Conservation (phyloP, 2,888 invertebrate species). For the Drosophila vallismaia region DNA sequence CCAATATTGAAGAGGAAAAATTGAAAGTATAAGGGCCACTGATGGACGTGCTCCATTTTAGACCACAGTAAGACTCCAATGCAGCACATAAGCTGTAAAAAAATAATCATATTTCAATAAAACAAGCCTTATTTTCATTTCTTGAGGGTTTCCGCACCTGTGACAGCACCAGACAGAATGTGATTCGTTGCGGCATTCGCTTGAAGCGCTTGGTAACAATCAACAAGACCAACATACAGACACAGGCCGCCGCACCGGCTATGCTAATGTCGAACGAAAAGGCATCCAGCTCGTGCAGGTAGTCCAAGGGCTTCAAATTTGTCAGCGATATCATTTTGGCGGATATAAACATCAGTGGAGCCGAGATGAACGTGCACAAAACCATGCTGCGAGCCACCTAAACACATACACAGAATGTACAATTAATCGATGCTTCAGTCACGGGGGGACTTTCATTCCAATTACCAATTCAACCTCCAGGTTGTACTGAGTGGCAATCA, state of each 20-base stretch:
- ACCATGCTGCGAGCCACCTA: conserved; percentile 97
- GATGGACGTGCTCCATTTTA: conserved; percentile 85
- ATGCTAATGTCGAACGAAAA: conserved; percentile 94
- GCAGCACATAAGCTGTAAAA: conserved; percentile 86
- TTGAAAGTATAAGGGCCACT: conserved; percentile 89
- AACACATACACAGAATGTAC: not conserved
- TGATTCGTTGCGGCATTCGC: conserved; percentile 92
- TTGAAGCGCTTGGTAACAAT: conserved; percentile 90
- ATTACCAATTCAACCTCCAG: conserved; percentile 92
- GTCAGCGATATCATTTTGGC: conserved; percentile 95
- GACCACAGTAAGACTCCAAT: conserved; percentile 91
- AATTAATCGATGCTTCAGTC: conserved; percentile 4
- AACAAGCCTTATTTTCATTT: too few species aligned
- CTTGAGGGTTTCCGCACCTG: conserved; percentile 86
- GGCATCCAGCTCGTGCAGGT: conserved; percentile 89
- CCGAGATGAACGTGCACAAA: conserved; percentile 96
- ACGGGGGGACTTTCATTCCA: not conserved
- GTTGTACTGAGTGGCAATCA: conserved; percentile 94
- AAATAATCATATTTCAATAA: not conserved
- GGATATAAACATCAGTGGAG: conserved; percentile 97
- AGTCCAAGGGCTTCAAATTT: conserved; percentile 88
- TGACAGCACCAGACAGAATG: conserved; percentile 90
- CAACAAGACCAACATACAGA: conserved; percentile 92
- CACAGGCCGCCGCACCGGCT: conserved; percentile 89
- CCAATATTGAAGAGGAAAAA: conserved; percentile 91